These are phyloP conservation scores for Stigmatopora nigra DNA, from an alignment of 2,113 vertebrate species.

Conservation along the genomic window DNA sequence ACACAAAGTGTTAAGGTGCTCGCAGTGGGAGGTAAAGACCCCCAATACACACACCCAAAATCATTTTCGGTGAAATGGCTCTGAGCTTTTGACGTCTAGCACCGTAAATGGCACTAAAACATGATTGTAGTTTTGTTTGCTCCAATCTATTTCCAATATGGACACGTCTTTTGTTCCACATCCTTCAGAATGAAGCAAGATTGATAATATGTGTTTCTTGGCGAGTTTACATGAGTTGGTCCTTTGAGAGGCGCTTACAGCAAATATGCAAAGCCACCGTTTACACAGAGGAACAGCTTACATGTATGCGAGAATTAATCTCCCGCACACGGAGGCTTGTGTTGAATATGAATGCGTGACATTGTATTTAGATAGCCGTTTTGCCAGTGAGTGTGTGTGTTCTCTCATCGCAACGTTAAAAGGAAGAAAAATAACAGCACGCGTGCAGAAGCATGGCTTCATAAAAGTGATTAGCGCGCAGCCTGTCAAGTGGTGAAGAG, in stretches of 20 bases:
- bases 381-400: not conserved
- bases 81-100: too few relatives aligned
- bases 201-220: constrained; percentile 45
- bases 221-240: constrained; percentile 41
- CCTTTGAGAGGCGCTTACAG: constrained; percentile 28
- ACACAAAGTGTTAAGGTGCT: too few relatives aligned
- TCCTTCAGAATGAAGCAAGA: constrained; percentile 59
- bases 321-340: constrained; percentile 19
- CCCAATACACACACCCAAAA: too few relatives aligned
- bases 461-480: constrained; percentile 52
- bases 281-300: constrained; percentile 41
- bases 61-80: too few relatives aligned
- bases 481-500: constrained; percentile 36
- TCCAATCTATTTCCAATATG: constrained; percentile 52
- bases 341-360: constrained; percentile 38
- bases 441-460: constrained; percentile 45
- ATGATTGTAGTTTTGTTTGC: constrained; percentile 34
- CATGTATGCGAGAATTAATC: constrained; percentile 41
- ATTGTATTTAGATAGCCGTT: constrained; percentile 13
- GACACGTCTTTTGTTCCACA: constrained; percentile 47
- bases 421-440: constrained; percentile 30
- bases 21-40: too few relatives aligned
- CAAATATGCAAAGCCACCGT: constrained; percentile 44
- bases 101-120: too few relatives aligned
- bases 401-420: not conserved